Base-by-base conservation (phyloP, 2,113 vertebrate species). In the Elachura formosa region DNA sequence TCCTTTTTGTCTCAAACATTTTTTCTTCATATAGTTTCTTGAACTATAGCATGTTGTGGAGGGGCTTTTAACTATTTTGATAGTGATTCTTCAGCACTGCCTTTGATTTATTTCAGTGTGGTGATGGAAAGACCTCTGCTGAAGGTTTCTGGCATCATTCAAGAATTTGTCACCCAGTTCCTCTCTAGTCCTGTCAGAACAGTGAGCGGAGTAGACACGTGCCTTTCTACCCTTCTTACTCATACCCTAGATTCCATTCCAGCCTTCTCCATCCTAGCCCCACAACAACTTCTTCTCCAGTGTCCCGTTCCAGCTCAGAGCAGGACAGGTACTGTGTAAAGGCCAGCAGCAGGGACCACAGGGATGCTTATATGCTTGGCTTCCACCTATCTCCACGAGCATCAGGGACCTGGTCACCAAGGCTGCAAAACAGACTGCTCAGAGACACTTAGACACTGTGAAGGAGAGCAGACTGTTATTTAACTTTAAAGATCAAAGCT, bases 201-300 rank as follows among this genome's bases (percentile, higher is more conserved):
- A 17, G 52, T 1, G 1, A 48, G 31, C 7, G 24, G 4, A 48
- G 33, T 4, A 72, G 38, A 22, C 26, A 14, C 0, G 4, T 26
- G 21, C 13, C 22, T 62, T 79, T 45, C 71, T 56, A 28, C 23
- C 34, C 25, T 10, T 64, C 28, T 2, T 1, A 10, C 87, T 79
- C 31, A 11, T 5, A 56, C 29, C 58, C 14, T 43, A 25, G 7
- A 12, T 51, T 76, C 67, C 59, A 56, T 41, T 24, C 34, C 78
- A 69, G 54, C 52, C 16, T 67, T 81, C 68, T 83, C 6, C 41
- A 51, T 33, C 31, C 29, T 41, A 78, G 18, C 16, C 21, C 28
- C 79, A 58, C 62, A 55, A n/a, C 7, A 71, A 22, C 10, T 86
- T 82, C 36, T 51, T 59, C 2, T 0, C 48, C 74, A 33, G 38